Evolutionary conservation across 2,888 invertebrate species (phyloP).

Genomic region (Chromoteleia sp.): DNA sequence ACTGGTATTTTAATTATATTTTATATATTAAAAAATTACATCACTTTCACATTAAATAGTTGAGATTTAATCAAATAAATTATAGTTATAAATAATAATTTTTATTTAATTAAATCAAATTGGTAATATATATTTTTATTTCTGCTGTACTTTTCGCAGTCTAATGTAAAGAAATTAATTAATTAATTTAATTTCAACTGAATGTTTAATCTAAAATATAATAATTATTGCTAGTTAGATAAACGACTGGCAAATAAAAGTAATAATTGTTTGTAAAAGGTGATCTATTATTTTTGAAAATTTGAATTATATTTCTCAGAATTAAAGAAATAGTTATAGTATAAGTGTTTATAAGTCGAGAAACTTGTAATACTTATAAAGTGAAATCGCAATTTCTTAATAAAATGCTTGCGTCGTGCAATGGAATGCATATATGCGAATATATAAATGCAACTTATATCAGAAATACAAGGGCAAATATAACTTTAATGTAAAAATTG

Average conservation of each 20-base stretch:
- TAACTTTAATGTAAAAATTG: neutral
- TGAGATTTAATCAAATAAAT: no score
- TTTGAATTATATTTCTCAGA: neutral
- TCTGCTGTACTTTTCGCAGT: no score
- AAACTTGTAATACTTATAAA: constrained; percentile 25
- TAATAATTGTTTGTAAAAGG: neutral
- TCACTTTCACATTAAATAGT: no score
- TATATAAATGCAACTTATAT: neutral
- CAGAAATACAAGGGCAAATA: neutral
- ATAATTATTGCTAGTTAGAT: no score
- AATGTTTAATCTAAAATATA: no score
- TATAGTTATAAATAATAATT: no score
- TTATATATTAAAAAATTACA: no score
- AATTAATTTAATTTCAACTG: no score
- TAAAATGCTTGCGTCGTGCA: constrained; percentile 7
- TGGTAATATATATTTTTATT: no score
- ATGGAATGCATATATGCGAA: neutral
- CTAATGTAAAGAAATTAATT: no score
- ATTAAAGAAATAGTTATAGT: neutral
- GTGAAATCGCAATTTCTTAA: constrained; percentile 22
- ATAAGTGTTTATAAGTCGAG: neutral
- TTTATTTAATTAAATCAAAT: no score
- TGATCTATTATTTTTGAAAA: neutral
- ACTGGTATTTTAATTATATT: no score
- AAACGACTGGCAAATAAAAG: neutral